These are phyloP conservation scores for Chionis minor DNA, from an alignment of 2,113 vertebrate species.

Conservation along the genomic window DNA sequence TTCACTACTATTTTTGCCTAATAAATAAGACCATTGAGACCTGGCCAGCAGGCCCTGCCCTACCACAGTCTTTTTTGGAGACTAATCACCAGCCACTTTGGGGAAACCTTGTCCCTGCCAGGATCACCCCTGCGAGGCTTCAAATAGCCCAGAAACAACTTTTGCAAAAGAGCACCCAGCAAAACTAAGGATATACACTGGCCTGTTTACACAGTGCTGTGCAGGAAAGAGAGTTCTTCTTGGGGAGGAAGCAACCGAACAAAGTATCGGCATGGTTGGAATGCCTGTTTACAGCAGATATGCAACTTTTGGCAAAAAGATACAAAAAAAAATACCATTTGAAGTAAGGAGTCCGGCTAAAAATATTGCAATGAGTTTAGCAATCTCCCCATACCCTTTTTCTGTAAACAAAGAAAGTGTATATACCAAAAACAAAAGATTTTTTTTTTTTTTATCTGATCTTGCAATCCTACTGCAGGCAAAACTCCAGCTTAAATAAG, in stretches of 20 bases:
- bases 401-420: slow-evolving; percentile 7
- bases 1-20: background rate
- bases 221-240: slow-evolving; percentile 2
- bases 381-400: background rate
- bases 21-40: background rate
- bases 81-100: background rate
- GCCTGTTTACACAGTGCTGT: background rate
- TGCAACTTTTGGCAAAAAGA: slow-evolving; percentile 27
- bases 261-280: background rate
- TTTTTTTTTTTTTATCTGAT: background rate
- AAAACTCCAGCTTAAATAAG: slow-evolving; percentile 28
- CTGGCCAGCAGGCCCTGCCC: background rate
- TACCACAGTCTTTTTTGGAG: background rate
- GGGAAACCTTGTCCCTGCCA: background rate
- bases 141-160: background rate
- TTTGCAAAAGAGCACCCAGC: background rate
- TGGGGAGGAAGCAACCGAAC: background rate
- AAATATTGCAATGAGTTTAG: background rate
- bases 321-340: background rate
- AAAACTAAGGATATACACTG: background rate
- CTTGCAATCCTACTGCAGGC: slow-evolving; percentile 7
- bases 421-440: background rate
- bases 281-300: slow-evolving; percentile 15
- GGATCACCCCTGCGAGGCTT: background rate
- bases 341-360: background rate